Conservation (phyloP, 1,140 invertebrate species). For the Pteromalus puparum region DNA sequence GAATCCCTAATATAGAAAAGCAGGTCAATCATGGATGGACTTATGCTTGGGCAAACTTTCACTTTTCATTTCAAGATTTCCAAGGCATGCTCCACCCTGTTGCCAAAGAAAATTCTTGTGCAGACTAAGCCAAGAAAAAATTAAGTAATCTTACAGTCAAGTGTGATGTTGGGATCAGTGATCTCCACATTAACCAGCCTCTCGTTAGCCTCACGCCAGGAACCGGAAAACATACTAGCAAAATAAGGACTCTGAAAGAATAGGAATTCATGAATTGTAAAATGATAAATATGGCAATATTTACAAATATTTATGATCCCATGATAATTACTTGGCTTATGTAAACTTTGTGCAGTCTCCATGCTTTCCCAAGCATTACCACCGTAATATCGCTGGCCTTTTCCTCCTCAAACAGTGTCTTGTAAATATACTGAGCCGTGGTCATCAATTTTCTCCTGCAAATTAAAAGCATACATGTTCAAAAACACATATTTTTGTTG, state of each 20-base stretch:
- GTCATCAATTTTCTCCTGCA: slow-evolving; percentile 83
- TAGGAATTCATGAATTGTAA: slow-evolving; percentile 28
- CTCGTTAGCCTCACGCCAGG: slow-evolving; percentile 85
- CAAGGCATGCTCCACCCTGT: not conserved
- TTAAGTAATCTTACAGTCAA: slow-evolving; percentile 77
- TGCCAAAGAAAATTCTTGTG: not conserved
- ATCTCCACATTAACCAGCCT: slow-evolving; percentile 83
- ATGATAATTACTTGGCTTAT: slow-evolving; percentile 79
- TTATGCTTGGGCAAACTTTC: slow-evolving; percentile 53
- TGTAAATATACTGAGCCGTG: slow-evolving; percentile 87
- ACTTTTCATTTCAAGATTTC: slow-evolving; percentile 50
- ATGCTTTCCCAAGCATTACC: slow-evolving; percentile 82
- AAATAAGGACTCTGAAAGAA: slow-evolving; percentile 85
- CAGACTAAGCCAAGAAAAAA: slow-evolving; percentile 14
- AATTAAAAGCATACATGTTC: slow-evolving; percentile 47
- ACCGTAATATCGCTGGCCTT: slow-evolving; percentile 87
- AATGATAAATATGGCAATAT: not conserved
- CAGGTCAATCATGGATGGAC: slow-evolving; percentile 51
- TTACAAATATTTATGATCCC: not conserved
- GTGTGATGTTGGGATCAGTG: slow-evolving; percentile 84
- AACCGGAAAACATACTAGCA: slow-evolving; percentile 89
- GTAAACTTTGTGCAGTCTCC: slow-evolving; percentile 88
- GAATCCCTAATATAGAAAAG: slow-evolving; percentile 54
- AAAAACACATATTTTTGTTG: slow-evolving; percentile 17
- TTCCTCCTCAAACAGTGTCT: slow-evolving; percentile 86